Percentiles rank a stretch among this genome's conserved stretches.
Evolutionary conservation across 2,113 vertebrate species (phyloP).

Genomic region (Lutjanus erythropterus): DNA sequence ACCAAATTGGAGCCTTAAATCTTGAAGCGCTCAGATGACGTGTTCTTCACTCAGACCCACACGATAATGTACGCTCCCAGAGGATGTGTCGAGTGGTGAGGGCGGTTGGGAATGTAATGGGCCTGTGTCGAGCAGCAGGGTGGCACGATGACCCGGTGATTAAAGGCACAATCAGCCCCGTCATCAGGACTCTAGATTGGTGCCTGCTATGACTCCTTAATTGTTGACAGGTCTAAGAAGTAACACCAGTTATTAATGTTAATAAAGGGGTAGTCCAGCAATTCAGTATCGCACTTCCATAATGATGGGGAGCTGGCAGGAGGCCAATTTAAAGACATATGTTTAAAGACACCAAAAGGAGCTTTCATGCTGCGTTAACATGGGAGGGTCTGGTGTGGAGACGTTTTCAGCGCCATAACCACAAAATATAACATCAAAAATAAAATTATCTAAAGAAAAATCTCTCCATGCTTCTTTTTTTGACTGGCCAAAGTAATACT

Average conservation of each 20-base stretch:
- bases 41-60: constrained; percentile 25
- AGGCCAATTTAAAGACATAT: background rate
- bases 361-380: no score
- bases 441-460: no score
- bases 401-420: no score
- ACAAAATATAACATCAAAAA: no score
- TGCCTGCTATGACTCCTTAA: background rate
- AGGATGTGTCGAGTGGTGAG: constrained; percentile 25
- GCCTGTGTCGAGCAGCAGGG: constrained; percentile 4
- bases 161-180: background rate
- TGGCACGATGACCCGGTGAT: constrained; percentile 22
- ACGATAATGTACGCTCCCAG: constrained; percentile 20
- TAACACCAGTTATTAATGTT: background rate
- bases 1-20: constrained; percentile 55
- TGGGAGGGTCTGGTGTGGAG: no score
- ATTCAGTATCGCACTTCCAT: no score
- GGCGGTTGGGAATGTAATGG: background rate
- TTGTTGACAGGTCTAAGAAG: background rate
- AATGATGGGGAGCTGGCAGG: background rate
- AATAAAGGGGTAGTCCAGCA: background rate
- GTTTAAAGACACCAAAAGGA: no score
- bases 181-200: background rate
- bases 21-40: constrained; percentile 12
- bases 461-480: no score
- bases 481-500: no score